Evolutionary conservation across 2,113 vertebrate genomes (phyloP), one percentile per base, ranked within the genome.

Genomic region (Megaceryle torquata): DNA sequence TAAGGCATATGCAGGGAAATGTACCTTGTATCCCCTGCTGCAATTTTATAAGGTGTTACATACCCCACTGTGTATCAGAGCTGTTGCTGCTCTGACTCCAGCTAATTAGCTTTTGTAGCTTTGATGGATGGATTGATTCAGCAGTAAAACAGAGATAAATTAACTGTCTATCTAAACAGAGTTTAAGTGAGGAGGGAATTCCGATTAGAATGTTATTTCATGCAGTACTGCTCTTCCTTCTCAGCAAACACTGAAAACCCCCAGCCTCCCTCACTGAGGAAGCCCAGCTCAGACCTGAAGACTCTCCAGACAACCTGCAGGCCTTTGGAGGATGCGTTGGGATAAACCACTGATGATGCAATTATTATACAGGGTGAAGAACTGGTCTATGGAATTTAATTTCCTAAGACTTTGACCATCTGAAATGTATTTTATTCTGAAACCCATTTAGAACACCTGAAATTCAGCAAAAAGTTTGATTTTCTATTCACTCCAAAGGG

Each of bases 71-170:
- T 16, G 82, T 14, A 35, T 25, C 39, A 0, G 5, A 74, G 88
- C 91, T 21, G 53, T 0, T 13, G 81, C 91, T 82, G 95, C 88
- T 64, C 13, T 77, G 78, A 88, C 95, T 91, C 43, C 72, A 65
- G 91, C 96, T 97, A 97, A 97, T 97, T 95, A 96, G 93, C 93
- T 96, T 77, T 11, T 56, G 88, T 53, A 83, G 91, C 96, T 96
- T 94, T 97, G 97, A 97, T 97, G 94, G 97, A 97, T 97, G 97
- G 95, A 92, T 96, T 97, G 97, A 92, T 94, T 95, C 96, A 33
- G 60, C 93, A 88, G 83, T 97, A 96, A 96, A 97, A 95, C 94
- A 57, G 96, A 97, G 97, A 97, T 96, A 97, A 97, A 97, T 97
- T 96, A 97, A 97, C 97, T 96, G 97, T 97, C 95, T 81, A 4